phyloP scores from a whole-genome alignment of 2,113 vertebrate genomes.

The Narcine bancroftii region DNA sequence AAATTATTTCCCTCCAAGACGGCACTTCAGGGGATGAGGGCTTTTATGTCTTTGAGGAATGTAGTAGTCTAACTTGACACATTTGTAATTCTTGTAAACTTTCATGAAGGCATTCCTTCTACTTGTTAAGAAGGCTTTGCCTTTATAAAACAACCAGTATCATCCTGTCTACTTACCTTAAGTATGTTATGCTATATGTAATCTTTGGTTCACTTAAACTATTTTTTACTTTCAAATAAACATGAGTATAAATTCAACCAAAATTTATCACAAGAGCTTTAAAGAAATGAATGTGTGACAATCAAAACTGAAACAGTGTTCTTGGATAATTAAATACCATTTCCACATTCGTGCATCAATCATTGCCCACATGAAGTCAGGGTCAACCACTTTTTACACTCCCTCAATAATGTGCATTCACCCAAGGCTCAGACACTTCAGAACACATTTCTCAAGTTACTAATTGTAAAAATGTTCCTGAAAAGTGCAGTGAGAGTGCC shows the following conservation, averaged over 20 bases:
- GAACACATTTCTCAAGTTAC: conserved; percentile 10
- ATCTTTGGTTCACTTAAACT: background rate
- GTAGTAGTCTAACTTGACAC: background rate
- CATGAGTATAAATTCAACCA: background rate
- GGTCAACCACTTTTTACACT: conserved; percentile 29
- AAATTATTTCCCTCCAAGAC: conserved; percentile 13
- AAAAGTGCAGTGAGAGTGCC: background rate
- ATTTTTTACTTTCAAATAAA: background rate
- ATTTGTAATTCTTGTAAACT: background rate
- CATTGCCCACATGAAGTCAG: background rate
- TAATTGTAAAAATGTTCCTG: background rate
- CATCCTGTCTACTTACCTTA: conserved; percentile 25
- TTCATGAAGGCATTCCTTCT: background rate
- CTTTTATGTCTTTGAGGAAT: conserved; percentile 9
- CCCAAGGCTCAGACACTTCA: conserved; percentile 28
- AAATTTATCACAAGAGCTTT: background rate
- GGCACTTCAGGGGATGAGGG: background rate
- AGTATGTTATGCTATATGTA: conserved; percentile 13
- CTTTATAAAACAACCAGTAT: background rate
- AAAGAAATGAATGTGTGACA: conserved; percentile 1
- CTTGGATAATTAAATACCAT: background rate
- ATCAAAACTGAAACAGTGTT: background rate
- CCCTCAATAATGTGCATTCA: conserved; percentile 29
- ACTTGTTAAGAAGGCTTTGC: conserved; percentile 18
- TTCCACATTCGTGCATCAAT: conserved; percentile 23